Evolutionary conservation across 2,888 invertebrate species (phyloP).

Genomic region (Arrhopalites spinosus): DNA sequence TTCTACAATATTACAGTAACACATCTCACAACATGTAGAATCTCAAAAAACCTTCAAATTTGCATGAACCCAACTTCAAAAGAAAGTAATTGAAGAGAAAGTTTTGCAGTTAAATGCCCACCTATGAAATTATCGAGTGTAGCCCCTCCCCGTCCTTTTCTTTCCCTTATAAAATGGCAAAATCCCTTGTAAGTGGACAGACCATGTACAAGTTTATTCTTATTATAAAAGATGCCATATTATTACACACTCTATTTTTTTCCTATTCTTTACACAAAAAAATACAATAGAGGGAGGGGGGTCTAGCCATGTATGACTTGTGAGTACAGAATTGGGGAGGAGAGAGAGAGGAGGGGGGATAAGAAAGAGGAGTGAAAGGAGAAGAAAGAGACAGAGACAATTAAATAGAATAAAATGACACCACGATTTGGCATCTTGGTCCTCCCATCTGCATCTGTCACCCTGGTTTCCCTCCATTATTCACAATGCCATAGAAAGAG

Average conservation of each 20-base stretch:
- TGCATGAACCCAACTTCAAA: conserved; percentile 36
- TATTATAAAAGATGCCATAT: no score
- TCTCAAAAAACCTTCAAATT: conserved; percentile 24
- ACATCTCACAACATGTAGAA: no score
- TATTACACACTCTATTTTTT: no score
- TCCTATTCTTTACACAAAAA: conserved; percentile 3
- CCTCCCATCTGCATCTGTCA: conserved; percentile 37
- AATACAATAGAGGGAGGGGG: neutral
- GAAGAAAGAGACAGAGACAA: conserved; percentile 2
- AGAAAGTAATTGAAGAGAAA: conserved; percentile 40
- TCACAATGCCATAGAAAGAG: conserved; percentile 3
- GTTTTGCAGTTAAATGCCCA: conserved; percentile 46
- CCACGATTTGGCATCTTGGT: conserved; percentile 27
- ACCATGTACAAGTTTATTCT: no score
- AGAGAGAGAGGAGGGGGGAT: neutral
- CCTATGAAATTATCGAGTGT: conserved; percentile 40
- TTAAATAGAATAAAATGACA: conserved; percentile 32
- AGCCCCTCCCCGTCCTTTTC: neutral
- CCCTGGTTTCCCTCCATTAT: conserved; percentile 23
- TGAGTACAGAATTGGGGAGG: neutral
- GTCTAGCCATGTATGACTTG: no score
- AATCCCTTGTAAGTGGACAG: no score
- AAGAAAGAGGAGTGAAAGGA: neutral
- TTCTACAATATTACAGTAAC: no score
- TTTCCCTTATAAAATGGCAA: neutral